A percentile compares a stretch with the other conserved stretches of the same genome.
Conservation (phyloP, 2,797 vertebrate genomes). For the Cirrhinus mrigala region DNA sequence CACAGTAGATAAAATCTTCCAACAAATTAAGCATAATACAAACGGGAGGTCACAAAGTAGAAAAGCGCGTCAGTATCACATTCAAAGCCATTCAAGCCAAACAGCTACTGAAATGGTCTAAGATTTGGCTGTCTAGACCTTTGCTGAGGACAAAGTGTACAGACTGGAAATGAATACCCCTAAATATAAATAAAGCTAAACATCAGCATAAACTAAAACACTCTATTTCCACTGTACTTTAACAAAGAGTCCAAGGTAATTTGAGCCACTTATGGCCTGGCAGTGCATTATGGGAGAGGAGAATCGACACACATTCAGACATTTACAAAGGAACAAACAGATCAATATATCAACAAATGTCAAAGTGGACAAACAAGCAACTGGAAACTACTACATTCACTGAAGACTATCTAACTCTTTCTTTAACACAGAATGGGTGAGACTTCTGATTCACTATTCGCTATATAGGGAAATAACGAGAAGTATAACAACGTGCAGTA, state of each 20-base stretch:
- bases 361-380: slow-evolving; percentile 18
- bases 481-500: no score
- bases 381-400: neutral
- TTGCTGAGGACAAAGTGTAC: neutral
- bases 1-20: neutral
- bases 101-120: neutral
- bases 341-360: slow-evolving; percentile 18
- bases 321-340: slow-evolving; percentile 28
- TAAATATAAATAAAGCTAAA: neutral
- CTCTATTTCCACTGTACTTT: neutral
- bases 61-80: neutral
- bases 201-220: neutral
- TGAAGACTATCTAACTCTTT: neutral
- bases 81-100: neutral
- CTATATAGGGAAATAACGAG: no score
- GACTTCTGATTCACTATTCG: no score
- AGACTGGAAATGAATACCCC: neutral
- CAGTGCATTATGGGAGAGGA: neutral
- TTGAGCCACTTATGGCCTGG: neutral
- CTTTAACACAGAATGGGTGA: no score
- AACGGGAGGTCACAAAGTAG: neutral
- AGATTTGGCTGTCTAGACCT: neutral
- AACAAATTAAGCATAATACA: neutral
- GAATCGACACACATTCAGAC: neutral
- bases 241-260: neutral